These are phyloP conservation scores for Geotria australis DNA, from an alignment of 2,797 vertebrate species.

Conservation along the genomic window DNA sequence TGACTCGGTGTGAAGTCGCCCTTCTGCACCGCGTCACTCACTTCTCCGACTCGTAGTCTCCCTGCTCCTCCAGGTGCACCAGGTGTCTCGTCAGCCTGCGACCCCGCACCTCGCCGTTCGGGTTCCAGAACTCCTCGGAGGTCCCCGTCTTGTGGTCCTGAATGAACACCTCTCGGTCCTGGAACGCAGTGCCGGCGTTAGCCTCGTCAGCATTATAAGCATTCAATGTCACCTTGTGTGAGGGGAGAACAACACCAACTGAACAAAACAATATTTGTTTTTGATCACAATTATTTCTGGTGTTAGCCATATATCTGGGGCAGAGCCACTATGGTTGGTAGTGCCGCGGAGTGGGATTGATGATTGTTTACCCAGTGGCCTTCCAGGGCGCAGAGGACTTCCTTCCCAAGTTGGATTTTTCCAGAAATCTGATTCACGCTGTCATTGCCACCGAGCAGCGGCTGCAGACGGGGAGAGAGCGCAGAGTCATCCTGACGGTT, in stretches of 20 bases:
- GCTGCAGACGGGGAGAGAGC: constrained; percentile 13
- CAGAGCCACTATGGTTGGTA: not conserved
- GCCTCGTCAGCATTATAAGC: no score
- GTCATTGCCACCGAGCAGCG: constrained; percentile 43
- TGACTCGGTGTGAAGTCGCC: no score
- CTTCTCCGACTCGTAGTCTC: constrained; percentile 61
- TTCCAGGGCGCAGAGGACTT: constrained; percentile 32
- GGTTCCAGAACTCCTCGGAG: constrained; percentile 44
- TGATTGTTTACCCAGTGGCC: constrained; percentile 50
- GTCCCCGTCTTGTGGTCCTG: constrained; percentile 24
- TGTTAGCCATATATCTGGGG: no score
- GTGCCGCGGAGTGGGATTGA: not conserved
- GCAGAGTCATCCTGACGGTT: not conserved
- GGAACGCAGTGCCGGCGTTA: constrained; percentile 1
- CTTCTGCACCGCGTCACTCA: constrained; percentile 5
- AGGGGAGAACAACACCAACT: no score
- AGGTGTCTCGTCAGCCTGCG: constrained; percentile 46
- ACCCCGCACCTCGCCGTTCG: constrained; percentile 27
- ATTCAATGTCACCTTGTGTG: no score
- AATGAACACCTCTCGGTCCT: constrained; percentile 70
- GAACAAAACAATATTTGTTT: no score
- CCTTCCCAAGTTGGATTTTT: constrained; percentile 42
- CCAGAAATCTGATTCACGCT: constrained; percentile 69
- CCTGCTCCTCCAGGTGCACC: constrained; percentile 49
- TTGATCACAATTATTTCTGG: no score